These are phyloP conservation scores for Campaea margaritaria DNA, from an alignment of 2,888 invertebrate species.

Conservation along the genomic window DNA sequence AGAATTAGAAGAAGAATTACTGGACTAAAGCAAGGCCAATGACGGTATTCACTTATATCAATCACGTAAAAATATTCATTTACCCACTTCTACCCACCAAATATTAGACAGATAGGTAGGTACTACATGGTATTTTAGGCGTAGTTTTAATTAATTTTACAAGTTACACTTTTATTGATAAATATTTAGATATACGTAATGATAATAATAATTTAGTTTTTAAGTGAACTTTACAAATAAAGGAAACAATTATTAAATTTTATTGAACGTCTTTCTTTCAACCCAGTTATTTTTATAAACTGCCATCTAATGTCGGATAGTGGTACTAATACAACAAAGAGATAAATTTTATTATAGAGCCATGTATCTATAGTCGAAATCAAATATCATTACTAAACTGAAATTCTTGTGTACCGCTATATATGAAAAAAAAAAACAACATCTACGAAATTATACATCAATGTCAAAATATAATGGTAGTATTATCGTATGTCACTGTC, in stretches of 20 bases:
- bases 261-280: not conserved
- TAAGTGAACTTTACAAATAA: not conserved
- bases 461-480: no score
- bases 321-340: not conserved
- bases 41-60: not conserved
- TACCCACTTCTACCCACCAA: not conserved
- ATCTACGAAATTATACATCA: no score
- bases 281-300: not conserved
- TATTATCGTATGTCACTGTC: no score
- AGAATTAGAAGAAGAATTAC: conserved; percentile 66
- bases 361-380: no score
- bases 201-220: not conserved
- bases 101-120: not conserved
- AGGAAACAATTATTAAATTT: not conserved
- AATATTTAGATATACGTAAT: conserved; percentile 2
- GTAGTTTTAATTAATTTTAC: conserved; percentile 42
- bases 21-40: conserved; percentile 41
- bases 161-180: conserved; percentile 52
- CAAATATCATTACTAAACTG: no score
- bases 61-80: not conserved
- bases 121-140: conserved; percentile 17
- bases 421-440: no score
- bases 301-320: not conserved
- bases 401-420: no score
- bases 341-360: no score